phyloP scores from a whole-genome alignment of 2,888 invertebrate species.

The Argyresthia goedartella region DNA sequence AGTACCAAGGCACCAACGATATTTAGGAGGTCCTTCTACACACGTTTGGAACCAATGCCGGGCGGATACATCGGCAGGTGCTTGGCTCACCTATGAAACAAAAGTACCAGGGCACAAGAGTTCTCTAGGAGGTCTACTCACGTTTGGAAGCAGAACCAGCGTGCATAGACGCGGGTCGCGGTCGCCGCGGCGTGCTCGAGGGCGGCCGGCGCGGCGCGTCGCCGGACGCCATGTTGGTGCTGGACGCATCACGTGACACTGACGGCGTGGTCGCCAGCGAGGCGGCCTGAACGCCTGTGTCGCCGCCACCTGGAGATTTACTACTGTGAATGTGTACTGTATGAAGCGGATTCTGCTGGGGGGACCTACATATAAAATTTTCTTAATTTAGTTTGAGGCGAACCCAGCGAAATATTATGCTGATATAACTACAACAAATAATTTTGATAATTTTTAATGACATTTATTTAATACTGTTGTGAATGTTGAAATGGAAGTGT shows the following conservation, averaged over 20 bases:
- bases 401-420: background rate
- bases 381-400: background rate
- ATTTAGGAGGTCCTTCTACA: too few species aligned
- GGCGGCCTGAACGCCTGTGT: slow-evolving; percentile 17
- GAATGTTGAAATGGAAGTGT: too few species aligned
- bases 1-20: too few species aligned
- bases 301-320: slow-evolving; percentile 13
- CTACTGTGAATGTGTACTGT: background rate
- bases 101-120: background rate
- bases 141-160: background rate
- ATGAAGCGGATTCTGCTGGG: background rate
- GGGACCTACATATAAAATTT: slow-evolving; percentile 1
- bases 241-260: slow-evolving; percentile 45
- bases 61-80: too few species aligned
- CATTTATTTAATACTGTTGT: too few species aligned
- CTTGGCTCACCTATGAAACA: too few species aligned
- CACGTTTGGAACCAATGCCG: too few species aligned
- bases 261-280: slow-evolving; percentile 36
- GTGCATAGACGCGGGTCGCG: slow-evolving; percentile 25
- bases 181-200: slow-evolving; percentile 29
- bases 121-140: background rate
- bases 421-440: too few species aligned
- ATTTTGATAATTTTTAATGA: too few species aligned
- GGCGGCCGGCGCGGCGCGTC: slow-evolving; percentile 19
- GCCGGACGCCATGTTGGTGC: slow-evolving; percentile 27